Evolutionary conservation across 2,113 vertebrate species (phyloP), one percentile per base, ranked within the genome.

Genomic region (human): DNA sequence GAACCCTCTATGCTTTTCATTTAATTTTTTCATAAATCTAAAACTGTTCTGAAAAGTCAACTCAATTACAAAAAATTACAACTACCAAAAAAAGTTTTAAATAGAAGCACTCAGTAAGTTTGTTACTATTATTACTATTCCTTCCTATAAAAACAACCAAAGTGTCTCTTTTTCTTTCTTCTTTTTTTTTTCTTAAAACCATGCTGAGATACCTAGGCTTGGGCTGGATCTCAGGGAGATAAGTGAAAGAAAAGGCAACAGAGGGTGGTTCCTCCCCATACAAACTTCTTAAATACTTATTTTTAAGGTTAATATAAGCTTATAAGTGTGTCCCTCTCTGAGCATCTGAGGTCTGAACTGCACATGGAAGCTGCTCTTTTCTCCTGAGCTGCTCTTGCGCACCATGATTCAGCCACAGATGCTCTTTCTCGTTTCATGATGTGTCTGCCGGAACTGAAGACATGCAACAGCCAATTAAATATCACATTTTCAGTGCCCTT

Each of bases 401-500:
- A 35, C 78, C 50, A 40, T 20, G 90, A 95, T 68, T 95, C 84
- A 90, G 81, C 45, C 80, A 45, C 96, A 97, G 92, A 96, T 92
- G 92, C 95, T 90, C 97, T 93, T 97, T 96, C 96, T 90, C 76
- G 61, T 80, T 87, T 90, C 84, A 83, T 81, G 95, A 87, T 87
- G 2, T 90, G 88, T 96, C 87, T 94, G 97, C 92, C 92, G 93
- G 80, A 94, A 82, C 95, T 40, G 90, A 95, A 95, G 84, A 94
- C 93, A 85, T 18, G 59, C 64, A 93, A 38, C 76, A 97, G 95
- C 88, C 97, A 95, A 96, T 94, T 96, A 97, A 93, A 97, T 82
- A 97, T 80, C 91, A 90, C 96, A 89, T 97, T 94, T 83, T 89
- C 88, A 82, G 80, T 94, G 95, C 94, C 97, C 96, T 95, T 97